phyloP scores from a whole-genome alignment of 2,888 invertebrate genomes.

The Tachina lurida region DNA sequence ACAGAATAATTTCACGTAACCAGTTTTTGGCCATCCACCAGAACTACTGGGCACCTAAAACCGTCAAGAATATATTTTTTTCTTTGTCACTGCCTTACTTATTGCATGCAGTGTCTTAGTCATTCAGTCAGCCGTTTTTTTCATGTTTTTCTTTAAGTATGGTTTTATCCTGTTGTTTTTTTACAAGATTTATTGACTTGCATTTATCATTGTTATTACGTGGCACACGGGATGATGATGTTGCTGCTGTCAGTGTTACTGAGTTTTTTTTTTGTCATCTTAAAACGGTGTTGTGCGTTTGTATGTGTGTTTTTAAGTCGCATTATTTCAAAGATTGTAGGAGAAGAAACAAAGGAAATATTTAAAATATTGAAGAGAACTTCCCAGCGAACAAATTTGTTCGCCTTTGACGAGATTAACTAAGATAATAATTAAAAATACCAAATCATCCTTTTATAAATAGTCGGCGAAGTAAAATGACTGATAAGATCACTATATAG shows the following conservation, averaged over 20 bases:
- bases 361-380: conserved; percentile 1
- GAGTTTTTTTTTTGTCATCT: conserved; percentile 10
- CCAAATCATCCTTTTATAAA: neutral
- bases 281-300: neutral
- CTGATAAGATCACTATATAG: too few species aligned
- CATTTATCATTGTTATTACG: conserved; percentile 69
- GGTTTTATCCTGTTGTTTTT: conserved; percentile 34
- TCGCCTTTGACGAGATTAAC: neutral
- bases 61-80: neutral
- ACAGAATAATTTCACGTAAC: too few species aligned
- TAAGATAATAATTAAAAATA: neutral
- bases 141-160: conserved; percentile 39
- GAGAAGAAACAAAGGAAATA: neutral
- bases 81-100: neutral
- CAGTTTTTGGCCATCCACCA: too few species aligned
- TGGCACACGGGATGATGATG: conserved; percentile 43
- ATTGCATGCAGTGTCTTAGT: conserved; percentile 12
- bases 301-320: conserved; percentile 34
- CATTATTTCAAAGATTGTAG: conserved; percentile 18
- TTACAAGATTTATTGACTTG: conserved; percentile 62
- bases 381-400: conserved; percentile 16
- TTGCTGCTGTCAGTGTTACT: conserved; percentile 3
- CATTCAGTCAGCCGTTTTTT: conserved; percentile 26
- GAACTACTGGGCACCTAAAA: neutral
- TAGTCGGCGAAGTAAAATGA: neutral